phyloP scores from a whole-genome alignment of 1,140 invertebrate genomes.

The Tetramorium parvispinum region DNA sequence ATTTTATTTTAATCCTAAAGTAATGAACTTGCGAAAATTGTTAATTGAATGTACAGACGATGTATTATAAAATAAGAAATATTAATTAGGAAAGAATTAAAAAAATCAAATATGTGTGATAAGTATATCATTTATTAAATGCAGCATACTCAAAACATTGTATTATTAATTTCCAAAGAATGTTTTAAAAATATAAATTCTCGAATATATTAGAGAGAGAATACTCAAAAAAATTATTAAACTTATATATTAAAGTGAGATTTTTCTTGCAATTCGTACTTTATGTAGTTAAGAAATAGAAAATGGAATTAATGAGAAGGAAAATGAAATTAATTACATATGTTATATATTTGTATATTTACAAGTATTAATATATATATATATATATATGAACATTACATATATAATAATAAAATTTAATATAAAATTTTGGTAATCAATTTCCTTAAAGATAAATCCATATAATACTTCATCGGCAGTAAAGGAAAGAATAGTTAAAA shows the following conservation, averaged over 20 bases:
- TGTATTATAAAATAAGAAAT: too few species aligned
- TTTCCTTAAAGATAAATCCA: conserved; percentile 37
- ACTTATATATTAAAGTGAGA: neutral
- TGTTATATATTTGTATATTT: conserved; percentile 67
- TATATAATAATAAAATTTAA: conserved; percentile 53
- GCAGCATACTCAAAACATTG: too few species aligned
- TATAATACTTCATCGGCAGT: conserved; percentile 38
- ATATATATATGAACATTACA: conserved; percentile 68
- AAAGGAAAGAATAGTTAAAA: conserved; percentile 30
- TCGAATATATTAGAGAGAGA: too few species aligned
- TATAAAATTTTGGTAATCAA: conserved; percentile 65
- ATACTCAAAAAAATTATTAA: too few species aligned
- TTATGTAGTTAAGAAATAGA: neutral
- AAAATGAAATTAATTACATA: conserved; percentile 27
- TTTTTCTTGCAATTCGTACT: neutral
- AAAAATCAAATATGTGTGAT: too few species aligned
- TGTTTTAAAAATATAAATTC: too few species aligned
- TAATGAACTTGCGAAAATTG: too few species aligned
- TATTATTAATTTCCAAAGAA: too few species aligned
- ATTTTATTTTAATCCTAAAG: too few species aligned
- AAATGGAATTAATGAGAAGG: conserved; percentile 24
- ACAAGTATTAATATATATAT: conserved; percentile 57
- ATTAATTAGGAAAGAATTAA: too few species aligned
- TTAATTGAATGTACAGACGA: too few species aligned
- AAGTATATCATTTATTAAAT: too few species aligned